Percentiles rank a stretch among this genome's conserved stretches.
These are phyloP conservation scores for Heterotis niloticus DNA, from an alignment of 2,113 vertebrate genomes.

Conservation along the genomic window DNA sequence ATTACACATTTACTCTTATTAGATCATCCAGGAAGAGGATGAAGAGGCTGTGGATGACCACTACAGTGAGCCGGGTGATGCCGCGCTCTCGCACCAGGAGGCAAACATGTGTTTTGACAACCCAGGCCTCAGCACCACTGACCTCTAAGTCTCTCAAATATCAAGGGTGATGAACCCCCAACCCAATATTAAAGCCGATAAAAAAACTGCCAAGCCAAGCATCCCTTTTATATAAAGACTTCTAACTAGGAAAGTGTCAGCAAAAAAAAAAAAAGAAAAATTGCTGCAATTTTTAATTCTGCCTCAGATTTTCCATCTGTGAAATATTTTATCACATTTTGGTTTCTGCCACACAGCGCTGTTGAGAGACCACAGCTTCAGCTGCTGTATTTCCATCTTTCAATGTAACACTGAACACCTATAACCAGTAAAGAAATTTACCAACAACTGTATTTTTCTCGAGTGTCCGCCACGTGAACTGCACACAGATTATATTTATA, in stretches of 20 bases:
- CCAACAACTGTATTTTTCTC: no score
- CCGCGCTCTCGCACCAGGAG: slow-evolving; percentile 59
- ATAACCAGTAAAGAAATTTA: no score
- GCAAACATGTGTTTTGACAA: slow-evolving; percentile 50
- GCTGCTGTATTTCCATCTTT: no score
- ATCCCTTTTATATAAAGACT: background rate
- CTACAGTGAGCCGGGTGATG: slow-evolving; percentile 62
- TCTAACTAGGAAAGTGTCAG: background rate
- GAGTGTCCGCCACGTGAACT: no score
- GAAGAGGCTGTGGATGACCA: slow-evolving; percentile 29
- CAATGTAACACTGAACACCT: no score
- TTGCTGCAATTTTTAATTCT: no score
- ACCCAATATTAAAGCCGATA: background rate
- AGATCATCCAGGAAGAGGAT: slow-evolving; percentile 49
- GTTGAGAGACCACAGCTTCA: no score
- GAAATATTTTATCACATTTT: background rate
- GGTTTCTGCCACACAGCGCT: background rate
- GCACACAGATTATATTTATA: no score
- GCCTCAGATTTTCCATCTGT: no score
- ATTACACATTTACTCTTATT: no score
- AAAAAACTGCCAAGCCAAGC: background rate
- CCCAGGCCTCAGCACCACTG: slow-evolving; percentile 65
- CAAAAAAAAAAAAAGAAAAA: no score
- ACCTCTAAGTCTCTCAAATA: slow-evolving; percentile 64
- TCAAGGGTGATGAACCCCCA: background rate